Conservation (phyloP, 2,797 vertebrate genomes). For the Orientallactaga sibirica region DNA sequence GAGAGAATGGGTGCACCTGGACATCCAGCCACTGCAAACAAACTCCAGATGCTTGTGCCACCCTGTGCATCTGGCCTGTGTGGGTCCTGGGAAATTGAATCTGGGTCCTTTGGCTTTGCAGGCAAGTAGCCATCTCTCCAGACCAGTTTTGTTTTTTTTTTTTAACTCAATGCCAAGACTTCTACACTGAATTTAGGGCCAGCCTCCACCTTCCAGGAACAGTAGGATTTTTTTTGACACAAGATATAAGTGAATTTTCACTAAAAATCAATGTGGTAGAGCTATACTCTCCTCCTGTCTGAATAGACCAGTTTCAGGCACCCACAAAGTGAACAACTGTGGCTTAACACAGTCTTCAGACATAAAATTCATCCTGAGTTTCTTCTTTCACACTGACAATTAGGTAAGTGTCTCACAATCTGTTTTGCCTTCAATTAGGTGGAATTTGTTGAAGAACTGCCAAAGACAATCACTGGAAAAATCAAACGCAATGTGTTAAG, state of each 20-base stretch:
- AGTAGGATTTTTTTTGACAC: background rate
- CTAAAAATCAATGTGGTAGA: background rate
- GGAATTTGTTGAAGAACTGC: slow-evolving; percentile 91
- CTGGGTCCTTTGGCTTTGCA: background rate
- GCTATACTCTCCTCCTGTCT: background rate
- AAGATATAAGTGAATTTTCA: background rate
- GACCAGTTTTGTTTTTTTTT: too few species aligned
- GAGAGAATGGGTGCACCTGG: too few species aligned
- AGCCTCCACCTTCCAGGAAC: background rate
- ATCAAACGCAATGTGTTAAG: slow-evolving; percentile 89
- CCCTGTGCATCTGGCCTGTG: too few species aligned
- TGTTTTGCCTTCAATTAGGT: slow-evolving; percentile 84
- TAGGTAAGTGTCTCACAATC: background rate
- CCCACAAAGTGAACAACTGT: background rate
- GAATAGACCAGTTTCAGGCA: background rate
- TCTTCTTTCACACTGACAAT: background rate
- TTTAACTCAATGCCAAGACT: too few species aligned
- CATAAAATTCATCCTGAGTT: background rate
- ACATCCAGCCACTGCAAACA: too few species aligned
- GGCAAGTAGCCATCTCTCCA: background rate
- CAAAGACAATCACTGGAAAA: slow-evolving; percentile 91
- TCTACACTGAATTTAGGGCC: background rate
- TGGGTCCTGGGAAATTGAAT: too few species aligned
- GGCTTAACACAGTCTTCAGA: background rate
- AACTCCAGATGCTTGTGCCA: too few species aligned